These are phyloP conservation scores for Mastomys natalensis DNA, from an alignment of 2,113 vertebrate species.

Conservation along the genomic window DNA sequence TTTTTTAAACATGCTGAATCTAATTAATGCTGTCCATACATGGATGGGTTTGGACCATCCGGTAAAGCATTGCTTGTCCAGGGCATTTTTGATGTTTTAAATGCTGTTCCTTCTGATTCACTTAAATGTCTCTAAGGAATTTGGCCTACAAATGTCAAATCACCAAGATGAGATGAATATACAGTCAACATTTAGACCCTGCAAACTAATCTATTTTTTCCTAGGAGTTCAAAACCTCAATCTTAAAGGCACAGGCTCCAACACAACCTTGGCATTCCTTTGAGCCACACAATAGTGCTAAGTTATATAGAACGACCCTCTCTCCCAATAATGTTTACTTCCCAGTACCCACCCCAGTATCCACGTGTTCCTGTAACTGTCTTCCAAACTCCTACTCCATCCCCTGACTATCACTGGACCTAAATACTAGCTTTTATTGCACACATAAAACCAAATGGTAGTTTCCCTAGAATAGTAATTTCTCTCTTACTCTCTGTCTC, in stretches of 20 bases:
- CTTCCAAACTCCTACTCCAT: too few species aligned
- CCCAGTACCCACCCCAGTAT: background rate
- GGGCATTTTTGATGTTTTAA: background rate
- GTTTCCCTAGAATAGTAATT: background rate
- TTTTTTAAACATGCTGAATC: background rate
- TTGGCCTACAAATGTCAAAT: background rate
- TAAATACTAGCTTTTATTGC: background rate
- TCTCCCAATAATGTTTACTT: background rate
- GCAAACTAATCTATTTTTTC: background rate
- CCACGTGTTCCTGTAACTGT: background rate
- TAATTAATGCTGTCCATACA: background rate
- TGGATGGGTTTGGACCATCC: background rate
- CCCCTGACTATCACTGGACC: fast-evolving
- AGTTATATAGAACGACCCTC: background rate
- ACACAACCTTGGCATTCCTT: background rate
- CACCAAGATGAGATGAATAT: background rate
- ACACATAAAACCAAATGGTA: background rate
- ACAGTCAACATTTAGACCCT: background rate
- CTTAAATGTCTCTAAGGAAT: background rate
- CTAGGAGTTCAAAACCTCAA: background rate
- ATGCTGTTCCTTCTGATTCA: background rate
- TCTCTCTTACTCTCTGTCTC: background rate
- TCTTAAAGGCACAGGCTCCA: background rate
- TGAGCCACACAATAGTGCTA: background rate
- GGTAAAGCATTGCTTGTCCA: background rate